A percentile compares a stretch with the other conserved stretches of the same genome.
Evolutionary conservation across 2,113 vertebrate genomes (phyloP).

Genomic region (Dermatemys mawii): DNA sequence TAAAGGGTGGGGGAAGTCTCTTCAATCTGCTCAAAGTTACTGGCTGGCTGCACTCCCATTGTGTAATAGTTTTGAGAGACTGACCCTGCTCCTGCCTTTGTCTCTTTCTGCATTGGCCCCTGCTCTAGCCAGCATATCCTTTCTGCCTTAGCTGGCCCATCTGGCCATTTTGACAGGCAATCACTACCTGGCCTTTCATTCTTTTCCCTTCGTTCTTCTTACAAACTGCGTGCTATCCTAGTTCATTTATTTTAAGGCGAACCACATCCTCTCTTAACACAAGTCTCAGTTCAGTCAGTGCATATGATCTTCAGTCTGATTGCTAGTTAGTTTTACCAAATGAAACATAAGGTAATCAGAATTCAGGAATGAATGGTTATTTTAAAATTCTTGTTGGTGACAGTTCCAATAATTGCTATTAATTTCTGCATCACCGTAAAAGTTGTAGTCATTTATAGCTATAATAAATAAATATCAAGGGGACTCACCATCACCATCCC

Average conservation of each 20-base stretch:
- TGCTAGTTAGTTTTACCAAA: not conserved
- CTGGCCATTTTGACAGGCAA: not conserved
- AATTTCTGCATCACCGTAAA: not conserved
- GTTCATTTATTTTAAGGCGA: not conserved
- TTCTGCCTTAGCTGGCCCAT: not conserved
- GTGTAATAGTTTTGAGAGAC: not conserved
- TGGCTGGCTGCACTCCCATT: not conserved
- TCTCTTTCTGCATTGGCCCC: not conserved
- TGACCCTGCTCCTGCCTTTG: not conserved
- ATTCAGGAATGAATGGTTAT: not conserved
- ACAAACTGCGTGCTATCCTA: not conserved
- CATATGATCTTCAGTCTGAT: not conserved
- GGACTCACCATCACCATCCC: not conserved
- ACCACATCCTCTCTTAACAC: not conserved
- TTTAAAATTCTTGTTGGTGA: not conserved
- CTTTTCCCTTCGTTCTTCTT: not conserved
- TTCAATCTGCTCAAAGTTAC: not conserved
- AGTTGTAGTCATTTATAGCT: not conserved
- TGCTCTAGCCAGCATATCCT: too few relatives aligned
- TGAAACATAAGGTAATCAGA: not conserved
- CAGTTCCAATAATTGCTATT: not conserved
- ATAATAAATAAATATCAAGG: not conserved
- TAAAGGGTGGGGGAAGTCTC: not conserved
- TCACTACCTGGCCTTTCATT: rapidly evolving
- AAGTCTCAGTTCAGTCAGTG: rapidly evolving